Percentiles rank a stretch among this genome's conserved stretches.
These are phyloP conservation scores for Epinotia nisella DNA, from an alignment of 2,888 invertebrate genomes.

Conservation along the genomic window DNA sequence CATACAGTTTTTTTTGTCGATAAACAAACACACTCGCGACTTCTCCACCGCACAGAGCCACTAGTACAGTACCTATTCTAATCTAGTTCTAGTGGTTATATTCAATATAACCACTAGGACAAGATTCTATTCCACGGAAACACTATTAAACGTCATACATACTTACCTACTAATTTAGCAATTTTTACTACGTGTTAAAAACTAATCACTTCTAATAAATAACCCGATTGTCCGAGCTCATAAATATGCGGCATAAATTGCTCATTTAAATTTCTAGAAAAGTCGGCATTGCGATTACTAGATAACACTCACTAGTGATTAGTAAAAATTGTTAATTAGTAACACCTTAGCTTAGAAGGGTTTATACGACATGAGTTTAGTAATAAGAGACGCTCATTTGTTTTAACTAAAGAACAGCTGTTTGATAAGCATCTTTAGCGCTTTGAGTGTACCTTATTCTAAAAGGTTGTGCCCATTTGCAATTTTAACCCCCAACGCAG, in stretches of 20 bases:
- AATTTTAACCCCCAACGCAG: background rate
- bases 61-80: no score
- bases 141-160: no score
- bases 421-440: constrained; percentile 18
- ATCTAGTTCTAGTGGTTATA: no score
- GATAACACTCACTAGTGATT: constrained; percentile 25
- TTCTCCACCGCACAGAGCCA: no score
- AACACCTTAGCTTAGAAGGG: background rate
- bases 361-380: background rate
- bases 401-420: constrained; percentile 8
- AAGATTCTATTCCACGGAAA: no score
- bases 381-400: background rate
- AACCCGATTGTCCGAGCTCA: background rate
- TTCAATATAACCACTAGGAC: no score
- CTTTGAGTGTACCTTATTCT: constrained; percentile 14
- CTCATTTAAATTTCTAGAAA: constrained; percentile 15
- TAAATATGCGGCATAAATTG: background rate
- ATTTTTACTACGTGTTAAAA: background rate
- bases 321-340: constrained; percentile 34
- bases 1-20: no score
- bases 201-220: background rate
- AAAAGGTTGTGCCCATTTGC: constrained; percentile 27
- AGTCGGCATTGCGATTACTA: constrained; percentile 1
- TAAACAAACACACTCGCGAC: no score
- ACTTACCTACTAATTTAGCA: no score